Evolutionary conservation across 2,888 invertebrate species (phyloP), one percentile per base, ranked within the genome.

Genomic region (Mythimna vitellina): DNA sequence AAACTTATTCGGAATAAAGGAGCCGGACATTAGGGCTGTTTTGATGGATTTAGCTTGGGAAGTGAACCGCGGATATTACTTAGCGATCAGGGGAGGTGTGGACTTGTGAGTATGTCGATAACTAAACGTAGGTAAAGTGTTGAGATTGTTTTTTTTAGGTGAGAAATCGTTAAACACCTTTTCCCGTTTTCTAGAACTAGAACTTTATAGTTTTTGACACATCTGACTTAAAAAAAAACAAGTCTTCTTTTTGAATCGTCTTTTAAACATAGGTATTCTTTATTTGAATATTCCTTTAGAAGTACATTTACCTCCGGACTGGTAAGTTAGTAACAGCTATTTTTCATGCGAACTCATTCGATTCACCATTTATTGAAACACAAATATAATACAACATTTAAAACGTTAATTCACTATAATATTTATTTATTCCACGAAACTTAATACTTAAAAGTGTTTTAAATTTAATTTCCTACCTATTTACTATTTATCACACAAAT

Each of bases 1-100:
- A 94, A 94, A 91, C 83, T 83, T 70, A 82, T 85, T 87, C 89
- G 87, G 88, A 90, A 90, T 90, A 85, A 85, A 84, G 91, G 90
- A 92, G 89, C 89, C 88, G 88, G 83, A 84, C 84, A 87, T 91
- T 90, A 84, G 88, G 88, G 90, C 83, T 88, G 89, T 88, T 90
- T 90, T 89, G 89, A 89, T 88, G 83, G 88, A 86, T 88, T 88
- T 87, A 80, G 46, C 46, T 14, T 7, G 88, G 86, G 87, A 81
- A 86, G 77, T 72, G 84, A 70, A 76, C 69, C 66, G 75, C 76
- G 68, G 78, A 64, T 83, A 76, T 87, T 80, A 71, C 78, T 86
- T 78, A 80, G 65, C 76, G 60, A 79, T 83, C 72, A 76, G 68
- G 58, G 56, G 63, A 70, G 60, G 67, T 58, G 58, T 51, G 53